Conservation (phyloP, 1,140 invertebrate species). For the Rhopalosiphum padi region DNA sequence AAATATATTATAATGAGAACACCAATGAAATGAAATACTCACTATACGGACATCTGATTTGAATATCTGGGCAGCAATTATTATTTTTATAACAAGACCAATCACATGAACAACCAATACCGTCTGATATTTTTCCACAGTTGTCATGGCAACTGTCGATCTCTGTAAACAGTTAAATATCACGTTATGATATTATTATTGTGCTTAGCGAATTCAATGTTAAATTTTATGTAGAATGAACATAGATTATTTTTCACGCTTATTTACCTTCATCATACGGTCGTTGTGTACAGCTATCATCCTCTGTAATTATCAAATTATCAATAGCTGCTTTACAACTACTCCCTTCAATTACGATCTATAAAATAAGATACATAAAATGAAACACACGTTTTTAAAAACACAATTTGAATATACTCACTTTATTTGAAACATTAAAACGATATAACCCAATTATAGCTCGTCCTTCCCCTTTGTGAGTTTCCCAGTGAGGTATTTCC, state of each 20-base stretch:
- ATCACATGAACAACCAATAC: constrained; percentile 29
- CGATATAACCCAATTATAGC: constrained; percentile 26
- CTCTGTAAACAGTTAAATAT: neutral
- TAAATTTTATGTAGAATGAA: neutral
- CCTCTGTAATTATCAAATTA: constrained; percentile 39
- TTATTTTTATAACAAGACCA: constrained; percentile 19
- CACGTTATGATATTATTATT: neutral
- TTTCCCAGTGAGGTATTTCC: constrained; percentile 36
- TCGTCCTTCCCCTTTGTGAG: constrained; percentile 17
- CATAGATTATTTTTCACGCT: neutral
- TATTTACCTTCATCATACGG: constrained; percentile 5
- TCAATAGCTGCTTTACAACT: constrained; percentile 28
- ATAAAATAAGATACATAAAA: neutral
- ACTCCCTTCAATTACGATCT: constrained; percentile 51
- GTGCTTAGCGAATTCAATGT: neutral
- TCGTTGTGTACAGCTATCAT: constrained; percentile 1
- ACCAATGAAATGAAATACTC: neutral
- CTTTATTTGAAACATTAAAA: neutral
- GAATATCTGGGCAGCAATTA: constrained; percentile 30
- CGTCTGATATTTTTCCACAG: neutral
- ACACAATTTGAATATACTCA: neutral
- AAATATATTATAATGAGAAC: neutral
- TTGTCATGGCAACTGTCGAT: neutral
- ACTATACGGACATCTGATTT: constrained; percentile 35
- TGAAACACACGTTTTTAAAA: neutral